Evolutionary conservation across 2,888 invertebrate species (phyloP), one percentile per base, ranked within the genome.

Genomic region (Maniola hyperantus): DNA sequence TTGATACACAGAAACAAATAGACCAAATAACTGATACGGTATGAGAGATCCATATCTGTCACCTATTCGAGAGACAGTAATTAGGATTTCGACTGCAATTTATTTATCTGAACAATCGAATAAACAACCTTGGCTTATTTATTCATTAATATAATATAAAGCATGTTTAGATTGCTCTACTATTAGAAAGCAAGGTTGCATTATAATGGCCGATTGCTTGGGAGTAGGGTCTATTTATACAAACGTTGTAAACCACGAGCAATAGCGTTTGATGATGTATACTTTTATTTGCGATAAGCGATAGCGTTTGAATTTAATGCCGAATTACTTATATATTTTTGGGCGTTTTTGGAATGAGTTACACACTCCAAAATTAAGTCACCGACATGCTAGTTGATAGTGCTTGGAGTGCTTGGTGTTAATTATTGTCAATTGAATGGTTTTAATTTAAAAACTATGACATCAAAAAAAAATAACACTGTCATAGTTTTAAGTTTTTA

Each of bases 131-230:
- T 91, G 89, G 83, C 76, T 78, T 83, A 83, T 83, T 83, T 85
- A 82, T 81, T 89, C 87, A 89, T 89, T 91, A 89, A 87, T 89
- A 85, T 84, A 72, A 73, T 84, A 82, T 85, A 85, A 86, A 82
- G 81, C 79, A 76, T 79, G 77, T 76, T 82, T 74, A 79, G 79
- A 81, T 80, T 77, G 79, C 76, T 74, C 73, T 77, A 75, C 76
- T 83, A 81, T 88, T 91, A 87, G 91, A 91, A 91, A 91, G 91
- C 87, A 91, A 91, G 91, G 91, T 85, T 86, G 74, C 72, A 69
- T 72, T 68, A 72, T 72, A 73, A 73, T 67, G 50, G 62, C 44
- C 69, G 51, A 63, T 57, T 55, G 68, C 55, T 53, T 36, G 54
- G 54, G 15, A 55, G 46, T 63, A 63, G 54, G 63, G 63, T 34